Evolutionary conservation across 2,113 vertebrate genomes (phyloP).

Genomic region (Microtus montanus): DNA sequence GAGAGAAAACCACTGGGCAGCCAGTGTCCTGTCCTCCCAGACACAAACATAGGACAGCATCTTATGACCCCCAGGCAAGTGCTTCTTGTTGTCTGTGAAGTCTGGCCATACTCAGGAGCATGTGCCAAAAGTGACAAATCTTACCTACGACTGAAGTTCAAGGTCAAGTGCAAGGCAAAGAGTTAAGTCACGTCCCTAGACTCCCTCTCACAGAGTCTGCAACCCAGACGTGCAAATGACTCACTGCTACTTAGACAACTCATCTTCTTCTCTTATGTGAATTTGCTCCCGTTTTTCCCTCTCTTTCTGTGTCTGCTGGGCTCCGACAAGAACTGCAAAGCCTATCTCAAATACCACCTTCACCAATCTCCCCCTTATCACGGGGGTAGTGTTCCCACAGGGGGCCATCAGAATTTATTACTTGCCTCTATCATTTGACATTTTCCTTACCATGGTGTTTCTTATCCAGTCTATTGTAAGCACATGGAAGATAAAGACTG

Average conservation of each 20-base stretch:
- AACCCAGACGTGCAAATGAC: constrained; percentile 25
- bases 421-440: not conserved
- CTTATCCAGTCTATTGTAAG: not conserved
- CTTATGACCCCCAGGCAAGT: not conserved
- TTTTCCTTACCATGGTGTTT: not conserved
- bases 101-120: constrained; percentile 9
- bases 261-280: not conserved
- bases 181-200: constrained; percentile 33
- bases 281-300: constrained; percentile 29
- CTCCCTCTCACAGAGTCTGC: constrained; percentile 25
- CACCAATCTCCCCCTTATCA: not conserved
- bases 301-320: not conserved
- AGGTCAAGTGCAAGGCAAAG: constrained; percentile 10
- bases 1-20: not conserved
- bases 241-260: constrained; percentile 31
- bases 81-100: not conserved
- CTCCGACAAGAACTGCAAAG: constrained; percentile 58
- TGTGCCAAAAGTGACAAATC: not conserved
- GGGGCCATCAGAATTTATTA: not conserved
- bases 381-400: not conserved
- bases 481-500: not conserved
- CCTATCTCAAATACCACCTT: not conserved
- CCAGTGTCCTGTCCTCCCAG: not conserved
- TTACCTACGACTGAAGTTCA: constrained; percentile 33
- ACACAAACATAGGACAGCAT: not conserved